Evolutionary conservation across 2,797 vertebrate species (phyloP).

Genomic region (Sphenodon punctatus): DNA sequence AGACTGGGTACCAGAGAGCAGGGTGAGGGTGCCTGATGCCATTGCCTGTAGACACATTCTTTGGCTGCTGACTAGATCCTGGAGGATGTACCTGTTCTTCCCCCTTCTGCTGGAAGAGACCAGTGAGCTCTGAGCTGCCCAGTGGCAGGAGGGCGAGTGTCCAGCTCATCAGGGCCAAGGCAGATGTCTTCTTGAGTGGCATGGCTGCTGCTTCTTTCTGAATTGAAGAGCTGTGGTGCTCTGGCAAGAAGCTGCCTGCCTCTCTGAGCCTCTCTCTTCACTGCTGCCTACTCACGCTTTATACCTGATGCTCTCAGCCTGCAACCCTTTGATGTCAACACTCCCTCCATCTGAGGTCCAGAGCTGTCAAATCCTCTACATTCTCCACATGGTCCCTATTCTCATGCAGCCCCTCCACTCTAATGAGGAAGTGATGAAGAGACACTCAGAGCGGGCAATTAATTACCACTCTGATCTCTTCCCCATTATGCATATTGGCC

Average conservation of each 20-base stretch:
- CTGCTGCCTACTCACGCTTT: background rate
- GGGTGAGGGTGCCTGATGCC: background rate
- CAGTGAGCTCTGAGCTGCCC: background rate
- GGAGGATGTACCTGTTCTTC: background rate
- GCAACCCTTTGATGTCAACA: slow-evolving; percentile 65
- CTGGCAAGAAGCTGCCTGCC: background rate
- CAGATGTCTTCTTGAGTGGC: background rate
- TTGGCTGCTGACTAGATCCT: no score
- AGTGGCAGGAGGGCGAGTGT: background rate
- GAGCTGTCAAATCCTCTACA: slow-evolving; percentile 75
- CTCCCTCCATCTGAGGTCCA: slow-evolving; percentile 25
- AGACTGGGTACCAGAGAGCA: slow-evolving; percentile 70
- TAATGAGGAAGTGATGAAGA: slow-evolving; percentile 7
- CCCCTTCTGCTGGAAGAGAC: background rate
- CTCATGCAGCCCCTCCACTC: slow-evolving; percentile 58
- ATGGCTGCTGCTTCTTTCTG: background rate
- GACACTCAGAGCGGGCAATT: background rate
- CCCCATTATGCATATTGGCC: background rate
- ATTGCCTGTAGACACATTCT: background rate
- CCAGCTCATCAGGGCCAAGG: background rate
- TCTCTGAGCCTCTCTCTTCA: background rate
- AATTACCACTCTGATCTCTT: background rate
- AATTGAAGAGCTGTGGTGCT: no score
- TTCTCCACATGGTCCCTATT: slow-evolving; percentile 75
- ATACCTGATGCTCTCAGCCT: slow-evolving; percentile 33